Conservation (phyloP, 2,888 invertebrate genomes). For the Caenorhabditis imperialis region DNA sequence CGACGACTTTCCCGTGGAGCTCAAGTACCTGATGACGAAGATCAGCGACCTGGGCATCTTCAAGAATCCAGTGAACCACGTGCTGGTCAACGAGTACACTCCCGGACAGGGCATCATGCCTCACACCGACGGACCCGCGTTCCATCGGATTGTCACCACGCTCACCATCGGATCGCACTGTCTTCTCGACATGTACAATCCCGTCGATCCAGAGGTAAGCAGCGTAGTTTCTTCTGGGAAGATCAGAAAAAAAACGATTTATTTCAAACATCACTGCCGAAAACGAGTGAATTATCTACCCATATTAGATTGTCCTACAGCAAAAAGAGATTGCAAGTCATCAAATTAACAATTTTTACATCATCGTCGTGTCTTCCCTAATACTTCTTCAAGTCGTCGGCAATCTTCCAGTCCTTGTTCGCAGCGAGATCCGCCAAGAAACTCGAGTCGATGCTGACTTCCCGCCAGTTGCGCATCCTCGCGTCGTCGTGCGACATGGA, state of each 20-base stretch:
- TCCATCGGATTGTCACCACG: constrained; percentile 92
- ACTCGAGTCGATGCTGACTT: constrained; percentile 34
- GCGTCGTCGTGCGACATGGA: constrained; percentile 50
- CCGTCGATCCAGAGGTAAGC: constrained; percentile 57
- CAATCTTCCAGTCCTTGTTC: constrained; percentile 30
- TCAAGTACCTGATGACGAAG: constrained; percentile 61
- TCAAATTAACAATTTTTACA: not conserved
- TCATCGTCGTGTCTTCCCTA: constrained; percentile 1
- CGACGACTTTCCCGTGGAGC: constrained; percentile 84
- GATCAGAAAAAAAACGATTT: constrained; percentile 82
- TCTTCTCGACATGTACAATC: constrained; percentile 86
- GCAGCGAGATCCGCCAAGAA: constrained; percentile 38
- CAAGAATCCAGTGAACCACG: constrained; percentile 59
- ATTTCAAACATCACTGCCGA: too few relatives aligned
- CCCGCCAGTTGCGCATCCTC: constrained; percentile 39
- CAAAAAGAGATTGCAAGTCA: not conserved
- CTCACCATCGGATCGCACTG: constrained; percentile 92
- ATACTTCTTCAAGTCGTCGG: constrained; percentile 36
- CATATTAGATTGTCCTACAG: constrained; percentile 20
- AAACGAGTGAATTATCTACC: constrained; percentile 5
- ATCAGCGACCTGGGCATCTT: constrained; percentile 58
- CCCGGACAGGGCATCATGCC: constrained; percentile 91
- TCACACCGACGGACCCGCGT: constrained; percentile 94
- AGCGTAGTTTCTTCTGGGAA: not conserved
- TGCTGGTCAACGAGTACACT: constrained; percentile 60